Conservation (phyloP, 2,888 invertebrate genomes). For the Lingula anatina region DNA sequence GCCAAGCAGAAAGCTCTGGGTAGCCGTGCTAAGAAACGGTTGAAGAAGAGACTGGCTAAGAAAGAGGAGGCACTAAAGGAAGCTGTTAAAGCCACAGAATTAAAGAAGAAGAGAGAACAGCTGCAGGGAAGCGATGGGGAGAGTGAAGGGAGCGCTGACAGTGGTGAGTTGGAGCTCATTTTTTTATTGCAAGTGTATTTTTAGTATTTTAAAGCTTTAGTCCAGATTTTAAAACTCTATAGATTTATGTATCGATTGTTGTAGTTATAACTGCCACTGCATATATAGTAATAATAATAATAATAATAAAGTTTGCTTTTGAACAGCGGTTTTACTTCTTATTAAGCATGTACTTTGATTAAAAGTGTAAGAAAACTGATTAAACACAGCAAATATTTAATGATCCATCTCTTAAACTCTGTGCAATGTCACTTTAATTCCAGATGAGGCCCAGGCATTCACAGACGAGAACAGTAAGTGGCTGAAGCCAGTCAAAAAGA, state of each 20-base stretch:
- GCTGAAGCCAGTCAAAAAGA: constrained; percentile 61
- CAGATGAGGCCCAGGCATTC: constrained; percentile 54
- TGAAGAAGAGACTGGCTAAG: constrained; percentile 6
- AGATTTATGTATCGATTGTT: too few species aligned
- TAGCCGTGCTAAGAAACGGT: background rate
- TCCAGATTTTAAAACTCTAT: too few species aligned
- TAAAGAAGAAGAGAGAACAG: constrained; percentile 9
- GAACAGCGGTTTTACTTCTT: background rate
- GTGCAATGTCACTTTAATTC: constrained; percentile 12
- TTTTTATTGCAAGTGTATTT: background rate
- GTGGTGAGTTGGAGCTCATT: background rate
- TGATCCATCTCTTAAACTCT: too few species aligned
- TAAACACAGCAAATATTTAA: too few species aligned
- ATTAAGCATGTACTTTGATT: too few species aligned
- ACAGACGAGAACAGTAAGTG: constrained; percentile 70
- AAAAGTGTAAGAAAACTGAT: too few species aligned
- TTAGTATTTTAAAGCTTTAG: too few species aligned
- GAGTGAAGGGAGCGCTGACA: too few species aligned
- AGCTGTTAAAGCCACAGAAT: constrained; percentile 9
- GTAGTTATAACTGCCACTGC: too few species aligned
- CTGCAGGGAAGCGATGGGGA: constrained; percentile 4
- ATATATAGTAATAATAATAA: too few species aligned
- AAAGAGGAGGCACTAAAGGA: constrained; percentile 15
- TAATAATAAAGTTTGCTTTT: too few species aligned
- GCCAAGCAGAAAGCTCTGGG: background rate